A percentile compares a stretch with the other conserved stretches of the same genome.
Evolutionary conservation across 2,113 vertebrate genomes (phyloP).

Genomic region (Tachysurus fulvidraco): DNA sequence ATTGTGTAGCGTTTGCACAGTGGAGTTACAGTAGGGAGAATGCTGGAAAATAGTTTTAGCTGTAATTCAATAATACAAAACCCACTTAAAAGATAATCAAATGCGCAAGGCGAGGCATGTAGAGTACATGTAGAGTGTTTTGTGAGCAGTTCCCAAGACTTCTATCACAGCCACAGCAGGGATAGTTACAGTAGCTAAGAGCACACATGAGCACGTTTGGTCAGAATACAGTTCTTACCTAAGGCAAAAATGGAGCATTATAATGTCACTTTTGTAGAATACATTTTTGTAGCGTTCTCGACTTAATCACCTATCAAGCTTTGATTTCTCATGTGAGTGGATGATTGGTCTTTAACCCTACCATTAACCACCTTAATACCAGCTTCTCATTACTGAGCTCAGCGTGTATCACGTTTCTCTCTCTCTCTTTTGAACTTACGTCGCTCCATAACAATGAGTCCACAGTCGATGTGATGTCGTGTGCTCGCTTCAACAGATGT

Average conservation of each 20-base stretch:
- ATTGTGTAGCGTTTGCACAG: slow-evolving; percentile 21
- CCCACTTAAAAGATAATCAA: slow-evolving; percentile 52
- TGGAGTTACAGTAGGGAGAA: slow-evolving; percentile 27
- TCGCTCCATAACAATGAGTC: slow-evolving; percentile 18
- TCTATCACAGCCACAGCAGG: background rate
- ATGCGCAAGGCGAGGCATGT: slow-evolving; percentile 36
- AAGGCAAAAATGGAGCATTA: background rate
- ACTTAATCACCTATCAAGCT: slow-evolving; percentile 34
- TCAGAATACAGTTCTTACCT: background rate
- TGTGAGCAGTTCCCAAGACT: slow-evolving; percentile 20
- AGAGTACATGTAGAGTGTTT: slow-evolving; percentile 30
- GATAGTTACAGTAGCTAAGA: slow-evolving; percentile 19
- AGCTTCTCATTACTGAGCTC: slow-evolving; percentile 67
- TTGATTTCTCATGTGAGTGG: slow-evolving; percentile 55
- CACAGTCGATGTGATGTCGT: background rate
- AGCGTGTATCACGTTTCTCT: slow-evolving; percentile 63
- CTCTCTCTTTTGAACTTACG: background rate
- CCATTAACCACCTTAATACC: slow-evolving; percentile 59
- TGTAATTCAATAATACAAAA: slow-evolving; percentile 48
- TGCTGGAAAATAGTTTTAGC: slow-evolving; percentile 41
- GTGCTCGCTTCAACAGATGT: too few species aligned
- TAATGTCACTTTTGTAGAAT: background rate
- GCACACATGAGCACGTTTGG: background rate
- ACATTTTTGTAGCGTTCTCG: background rate
- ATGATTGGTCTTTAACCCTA: slow-evolving; percentile 59